phyloP scores from a whole-genome alignment of 2,888 invertebrate species.

The Hydriomena furcata region DNA sequence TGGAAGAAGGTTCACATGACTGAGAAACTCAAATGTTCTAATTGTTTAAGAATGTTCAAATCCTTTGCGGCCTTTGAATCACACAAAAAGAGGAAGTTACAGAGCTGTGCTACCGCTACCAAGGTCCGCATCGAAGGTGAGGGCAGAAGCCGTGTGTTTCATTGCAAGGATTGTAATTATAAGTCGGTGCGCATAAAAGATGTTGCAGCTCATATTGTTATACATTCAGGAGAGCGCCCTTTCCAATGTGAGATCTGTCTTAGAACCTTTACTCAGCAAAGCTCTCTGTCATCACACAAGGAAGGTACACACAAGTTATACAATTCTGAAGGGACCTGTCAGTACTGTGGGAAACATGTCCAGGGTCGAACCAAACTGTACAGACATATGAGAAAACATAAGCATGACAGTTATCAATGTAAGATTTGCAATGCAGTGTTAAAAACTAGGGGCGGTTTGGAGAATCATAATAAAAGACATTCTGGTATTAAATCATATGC shows the following conservation, averaged over 20 bases:
- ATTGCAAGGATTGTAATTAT: conserved; percentile 55
- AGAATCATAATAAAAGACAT: conserved; percentile 60
- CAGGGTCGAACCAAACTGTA: conserved; percentile 55
- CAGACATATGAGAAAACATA: conserved; percentile 55
- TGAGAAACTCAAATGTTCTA: conserved; percentile 41
- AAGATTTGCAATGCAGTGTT: conserved; percentile 53
- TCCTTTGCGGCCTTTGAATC: conserved; percentile 36
- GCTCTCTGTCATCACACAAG: conserved; percentile 56
- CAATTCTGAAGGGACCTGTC: conserved; percentile 55
- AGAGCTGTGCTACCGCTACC: conserved; percentile 24
- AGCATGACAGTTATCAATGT: conserved; percentile 41
- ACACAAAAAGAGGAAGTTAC: conserved; percentile 31
- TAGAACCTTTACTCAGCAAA: conserved; percentile 55
- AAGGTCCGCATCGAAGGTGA: conserved; percentile 31
- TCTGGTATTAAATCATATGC: conserved; percentile 55
- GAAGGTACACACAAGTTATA: conserved; percentile 56
- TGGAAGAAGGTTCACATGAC: conserved; percentile 52
- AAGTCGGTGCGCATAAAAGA: conserved; percentile 53
- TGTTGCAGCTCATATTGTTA: conserved; percentile 48
- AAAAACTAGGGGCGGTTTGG: conserved; percentile 40
- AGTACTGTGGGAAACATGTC: conserved; percentile 62
- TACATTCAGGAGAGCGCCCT: conserved; percentile 61
- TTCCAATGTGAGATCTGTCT: conserved; percentile 57
- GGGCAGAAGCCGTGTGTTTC: conserved; percentile 26
- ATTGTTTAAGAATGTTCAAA: conserved; percentile 43